These are phyloP conservation scores for Eudyptes chrysolophus DNA, from an alignment of 2,113 vertebrate genomes.

Conservation along the genomic window DNA sequence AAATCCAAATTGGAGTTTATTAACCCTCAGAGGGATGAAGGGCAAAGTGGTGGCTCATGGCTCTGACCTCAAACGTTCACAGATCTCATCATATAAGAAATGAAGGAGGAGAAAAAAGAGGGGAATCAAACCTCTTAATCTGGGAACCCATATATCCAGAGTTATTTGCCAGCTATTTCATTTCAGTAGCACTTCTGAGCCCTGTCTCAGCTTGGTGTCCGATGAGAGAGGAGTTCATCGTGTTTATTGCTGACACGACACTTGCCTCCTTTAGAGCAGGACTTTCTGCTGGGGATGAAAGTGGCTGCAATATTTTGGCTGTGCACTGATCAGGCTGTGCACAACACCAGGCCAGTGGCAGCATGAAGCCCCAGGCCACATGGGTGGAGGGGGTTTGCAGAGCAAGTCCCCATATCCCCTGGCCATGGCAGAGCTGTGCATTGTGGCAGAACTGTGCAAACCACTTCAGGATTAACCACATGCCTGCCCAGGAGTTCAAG, in stretches of 20 bases:
- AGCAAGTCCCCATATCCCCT: accelerated
- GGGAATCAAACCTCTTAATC: background rate
- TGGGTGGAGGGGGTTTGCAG: background rate
- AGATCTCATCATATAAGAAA: background rate
- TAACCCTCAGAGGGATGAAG: background rate
- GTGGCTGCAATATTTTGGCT: background rate
- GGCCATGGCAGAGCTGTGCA: background rate
- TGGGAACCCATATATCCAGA: background rate
- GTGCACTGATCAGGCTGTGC: background rate
- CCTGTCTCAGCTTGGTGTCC: background rate
- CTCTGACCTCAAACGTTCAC: background rate
- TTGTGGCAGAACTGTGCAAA: background rate
- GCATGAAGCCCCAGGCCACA: background rate
- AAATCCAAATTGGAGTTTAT: background rate
- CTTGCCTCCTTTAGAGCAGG: background rate
- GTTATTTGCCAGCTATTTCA: background rate
- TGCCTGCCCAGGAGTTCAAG: background rate
- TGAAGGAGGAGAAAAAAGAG: background rate
- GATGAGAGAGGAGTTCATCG: background rate
- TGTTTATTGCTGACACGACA: accelerated
- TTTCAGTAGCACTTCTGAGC: background rate
- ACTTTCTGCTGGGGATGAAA: background rate
- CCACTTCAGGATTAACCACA: background rate
- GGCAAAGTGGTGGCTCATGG: background rate
- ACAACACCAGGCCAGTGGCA: background rate